Evolutionary conservation across 1,140 invertebrate species (phyloP), one percentile per base, ranked within the genome.

Genomic region (Eumaeus atala): DNA sequence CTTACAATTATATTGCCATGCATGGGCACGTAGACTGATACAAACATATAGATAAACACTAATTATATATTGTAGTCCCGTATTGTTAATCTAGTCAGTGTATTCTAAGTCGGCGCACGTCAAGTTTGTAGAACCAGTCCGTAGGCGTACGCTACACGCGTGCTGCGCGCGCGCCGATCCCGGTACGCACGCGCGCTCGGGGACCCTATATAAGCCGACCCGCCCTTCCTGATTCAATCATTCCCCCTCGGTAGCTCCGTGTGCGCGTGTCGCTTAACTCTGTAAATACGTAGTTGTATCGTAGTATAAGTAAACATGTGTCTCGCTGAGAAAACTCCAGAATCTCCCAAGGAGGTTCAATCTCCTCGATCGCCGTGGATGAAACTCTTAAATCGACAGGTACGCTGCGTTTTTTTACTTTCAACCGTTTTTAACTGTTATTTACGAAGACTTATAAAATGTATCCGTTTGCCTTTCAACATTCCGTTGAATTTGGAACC

Each of bases 341-440:
- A 71, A 60, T 81, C 81, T 17, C 79, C 81, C 58, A 83, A 80
- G 66, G 74, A 82, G 77, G 72, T 62, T 47, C 54, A 69, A 55
- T 74, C 84, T 48, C 82, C 84, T 62, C 71, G 80, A 28, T 87
- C 84, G 48, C 84, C 84, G 51, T 87, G 83, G 84, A 84, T 77
- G 54, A 87, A 85, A 74, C 78, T 87, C 70, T 70, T 87, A 50
- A 84, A 70, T 61, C 75, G 72, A 65, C 83, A 85, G 83, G 84
- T 87, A 84, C 64, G 47, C 36, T 60, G 56, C 12, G 12, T 33
- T 16, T n/a, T 21, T 17, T 21, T 21, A 35, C 9, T 16, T 40
- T n/a, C 18, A 12, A 21, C n/a, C n/a, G 6, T 51, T 16, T 35
- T 6, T 28, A 18, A 21, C 37, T 3, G 21, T 14, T n/a, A 18